Conservation (phyloP, 1,140 invertebrate genomes). For the Stenopsyche tienmushanensis region DNA sequence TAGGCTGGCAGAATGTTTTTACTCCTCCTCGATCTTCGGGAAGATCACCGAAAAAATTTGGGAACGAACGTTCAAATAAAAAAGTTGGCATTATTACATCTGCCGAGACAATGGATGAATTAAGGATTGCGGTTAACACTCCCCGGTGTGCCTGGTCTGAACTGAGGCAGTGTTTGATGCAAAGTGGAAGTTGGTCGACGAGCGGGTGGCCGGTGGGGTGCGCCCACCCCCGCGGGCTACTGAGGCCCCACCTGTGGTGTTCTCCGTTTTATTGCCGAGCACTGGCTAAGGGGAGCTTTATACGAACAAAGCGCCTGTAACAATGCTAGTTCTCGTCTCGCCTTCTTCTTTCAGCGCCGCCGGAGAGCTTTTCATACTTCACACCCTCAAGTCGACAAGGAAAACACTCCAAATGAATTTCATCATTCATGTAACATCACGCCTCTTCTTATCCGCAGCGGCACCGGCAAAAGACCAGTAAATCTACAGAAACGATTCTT, state of each 20-base stretch:
- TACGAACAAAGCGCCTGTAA: constrained; percentile 20
- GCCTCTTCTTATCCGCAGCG: background rate
- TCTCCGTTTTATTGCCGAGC: constrained; percentile 14
- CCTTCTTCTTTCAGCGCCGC: background rate
- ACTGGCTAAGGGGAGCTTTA: constrained; percentile 13
- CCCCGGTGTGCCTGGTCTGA: background rate
- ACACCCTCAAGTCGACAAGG: background rate
- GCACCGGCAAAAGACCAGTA: background rate
- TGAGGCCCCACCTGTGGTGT: background rate
- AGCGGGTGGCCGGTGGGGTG: too few species aligned
- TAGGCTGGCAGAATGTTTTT: too few species aligned
- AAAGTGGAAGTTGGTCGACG: background rate
- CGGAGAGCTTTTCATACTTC: background rate
- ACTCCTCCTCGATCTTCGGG: too few species aligned
- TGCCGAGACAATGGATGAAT: too few species aligned
- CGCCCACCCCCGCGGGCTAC: background rate
- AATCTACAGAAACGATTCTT: background rate
- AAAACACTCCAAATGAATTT: background rate
- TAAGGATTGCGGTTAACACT: background rate
- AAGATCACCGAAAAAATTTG: too few species aligned
- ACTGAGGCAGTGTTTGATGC: background rate
- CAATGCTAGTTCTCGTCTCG: constrained; percentile 2
- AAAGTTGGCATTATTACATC: too few species aligned
- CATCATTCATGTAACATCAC: background rate
- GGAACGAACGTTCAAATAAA: too few species aligned